Conservation (phyloP, 2,113 vertebrate species). For the Jacana jacana region DNA sequence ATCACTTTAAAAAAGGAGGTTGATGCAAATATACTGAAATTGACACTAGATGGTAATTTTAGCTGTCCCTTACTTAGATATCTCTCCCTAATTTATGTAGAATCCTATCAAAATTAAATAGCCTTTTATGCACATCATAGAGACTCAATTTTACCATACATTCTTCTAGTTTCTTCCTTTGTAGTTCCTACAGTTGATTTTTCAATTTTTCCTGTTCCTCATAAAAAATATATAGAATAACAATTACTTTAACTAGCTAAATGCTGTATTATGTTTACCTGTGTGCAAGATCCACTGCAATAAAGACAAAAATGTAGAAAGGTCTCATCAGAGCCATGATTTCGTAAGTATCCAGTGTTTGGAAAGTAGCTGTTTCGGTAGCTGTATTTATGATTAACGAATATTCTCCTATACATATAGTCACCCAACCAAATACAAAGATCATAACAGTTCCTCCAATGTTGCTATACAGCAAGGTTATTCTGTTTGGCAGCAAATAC, state of each 20-base stretch:
- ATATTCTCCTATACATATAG: conserved; percentile 93
- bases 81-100: neutral
- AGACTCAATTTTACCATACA: neutral
- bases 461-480: conserved; percentile 84
- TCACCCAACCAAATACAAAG: conserved; percentile 92
- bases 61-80: neutral
- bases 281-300: conserved; percentile 89
- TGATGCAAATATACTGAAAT: neutral
- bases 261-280: conserved; percentile 76
- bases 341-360: conserved; percentile 93
- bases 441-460: conserved; percentile 79
- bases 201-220: neutral
- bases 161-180: neutral
- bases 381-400: conserved; percentile 93
- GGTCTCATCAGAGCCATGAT: conserved; percentile 92
- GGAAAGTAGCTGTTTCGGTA: conserved; percentile 93
- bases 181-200: neutral
- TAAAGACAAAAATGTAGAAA: conserved; percentile 91
- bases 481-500: conserved; percentile 90
- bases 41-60: neutral
- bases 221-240: neutral
- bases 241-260: neutral
- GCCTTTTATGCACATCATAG: neutral
- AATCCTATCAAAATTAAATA: neutral
- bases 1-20: neutral